These are phyloP conservation scores for Asarcornis scutulata DNA, from an alignment of 2,113 vertebrate species.

Conservation along the genomic window DNA sequence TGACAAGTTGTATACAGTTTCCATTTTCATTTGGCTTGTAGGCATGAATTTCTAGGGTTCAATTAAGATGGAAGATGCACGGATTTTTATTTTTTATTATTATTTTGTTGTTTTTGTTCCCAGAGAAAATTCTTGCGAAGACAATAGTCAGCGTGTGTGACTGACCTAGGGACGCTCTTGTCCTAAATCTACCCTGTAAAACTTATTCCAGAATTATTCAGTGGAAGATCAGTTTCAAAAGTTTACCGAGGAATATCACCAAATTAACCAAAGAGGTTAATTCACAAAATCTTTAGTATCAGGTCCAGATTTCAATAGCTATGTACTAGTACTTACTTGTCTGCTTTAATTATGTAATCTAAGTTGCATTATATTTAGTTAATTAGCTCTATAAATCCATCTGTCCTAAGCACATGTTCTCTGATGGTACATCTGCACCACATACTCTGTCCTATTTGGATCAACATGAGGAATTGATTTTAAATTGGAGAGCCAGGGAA, in stretches of 20 bases:
- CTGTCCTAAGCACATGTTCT: not conserved
- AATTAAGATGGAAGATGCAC: not conserved
- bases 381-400: not conserved
- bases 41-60: not conserved
- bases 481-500: not conserved
- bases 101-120: not conserved
- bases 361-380: not conserved
- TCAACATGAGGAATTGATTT: not conserved
- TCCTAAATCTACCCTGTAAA: not conserved
- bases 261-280: not conserved
- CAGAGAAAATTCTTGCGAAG: not conserved
- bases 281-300: not conserved
- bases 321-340: not conserved
- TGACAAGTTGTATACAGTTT: conserved; percentile 24
- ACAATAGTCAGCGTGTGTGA: not conserved
- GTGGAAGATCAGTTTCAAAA: not conserved
- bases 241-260: not conserved
- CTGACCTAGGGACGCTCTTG: not conserved
- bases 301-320: not conserved
- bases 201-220: not conserved
- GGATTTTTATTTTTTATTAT: not conserved
- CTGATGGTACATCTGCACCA: not conserved
- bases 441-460: not conserved
- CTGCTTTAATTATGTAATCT: not conserved
- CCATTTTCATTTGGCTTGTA: not conserved